phyloP scores from a whole-genome alignment of 1,140 invertebrate genomes.

The Drosophila yakuba region DNA sequence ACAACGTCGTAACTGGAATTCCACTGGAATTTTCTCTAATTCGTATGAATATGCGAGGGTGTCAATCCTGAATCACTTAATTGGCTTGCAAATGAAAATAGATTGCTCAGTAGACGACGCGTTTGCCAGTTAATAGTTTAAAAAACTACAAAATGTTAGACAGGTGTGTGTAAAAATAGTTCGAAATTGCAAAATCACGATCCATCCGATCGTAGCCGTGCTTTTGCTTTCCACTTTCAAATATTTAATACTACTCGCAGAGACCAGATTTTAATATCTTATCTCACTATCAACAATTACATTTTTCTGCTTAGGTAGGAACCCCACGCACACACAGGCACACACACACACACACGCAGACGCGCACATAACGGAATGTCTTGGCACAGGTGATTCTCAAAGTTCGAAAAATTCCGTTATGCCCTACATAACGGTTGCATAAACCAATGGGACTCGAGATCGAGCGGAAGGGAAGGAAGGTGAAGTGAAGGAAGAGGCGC shows the following conservation, averaged over 20 bases:
- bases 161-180: not conserved
- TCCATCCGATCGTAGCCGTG: not conserved
- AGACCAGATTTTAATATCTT: constrained; percentile 1
- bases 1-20: no score
- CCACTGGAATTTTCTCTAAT: no score
- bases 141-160: not conserved
- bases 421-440: constrained; percentile 39
- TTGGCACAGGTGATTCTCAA: constrained; percentile 18
- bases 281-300: not conserved
- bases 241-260: not conserved
- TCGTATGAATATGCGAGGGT: no score
- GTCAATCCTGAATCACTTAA: not conserved
- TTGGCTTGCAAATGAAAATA: not conserved
- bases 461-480: not conserved
- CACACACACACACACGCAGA: not conserved
- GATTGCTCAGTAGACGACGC: not conserved
- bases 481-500: no score
- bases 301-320: not conserved
- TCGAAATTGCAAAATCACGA: not conserved
- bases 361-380: not conserved
- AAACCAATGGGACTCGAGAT: constrained; percentile 6
- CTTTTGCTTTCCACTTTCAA: not conserved
- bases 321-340: no score
- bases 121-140: no score
- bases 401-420: constrained; percentile 37